Conservation (phyloP, 2,797 vertebrate species). For the Neomorphus geoffroyi region DNA sequence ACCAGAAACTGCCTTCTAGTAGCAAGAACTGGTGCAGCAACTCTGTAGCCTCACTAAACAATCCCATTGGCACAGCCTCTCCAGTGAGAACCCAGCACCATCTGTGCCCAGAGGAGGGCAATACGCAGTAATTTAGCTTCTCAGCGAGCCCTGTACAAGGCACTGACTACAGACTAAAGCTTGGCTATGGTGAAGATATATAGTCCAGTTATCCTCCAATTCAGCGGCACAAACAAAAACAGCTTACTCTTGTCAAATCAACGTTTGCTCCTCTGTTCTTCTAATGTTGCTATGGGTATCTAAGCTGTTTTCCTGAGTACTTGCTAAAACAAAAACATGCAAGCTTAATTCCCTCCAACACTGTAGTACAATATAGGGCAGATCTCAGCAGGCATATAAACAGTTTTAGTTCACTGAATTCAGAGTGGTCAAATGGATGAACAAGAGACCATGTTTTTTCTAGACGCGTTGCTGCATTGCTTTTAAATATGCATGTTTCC, state of each 20-base stretch:
- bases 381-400: neutral
- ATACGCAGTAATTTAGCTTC: neutral
- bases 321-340: neutral
- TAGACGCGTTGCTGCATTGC: neutral
- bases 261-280: neutral
- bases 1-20: neutral
- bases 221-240: neutral
- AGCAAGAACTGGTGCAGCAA: neutral
- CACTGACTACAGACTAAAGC: neutral
- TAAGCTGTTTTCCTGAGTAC: neutral
- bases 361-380: neutral
- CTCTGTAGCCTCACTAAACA: neutral
- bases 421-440: neutral
- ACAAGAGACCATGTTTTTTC: neutral
- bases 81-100: neutral
- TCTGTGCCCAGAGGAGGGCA: neutral
- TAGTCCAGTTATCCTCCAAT: neutral
- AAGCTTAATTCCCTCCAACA: neutral
- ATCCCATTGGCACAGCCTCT: accelerated
- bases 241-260: neutral
- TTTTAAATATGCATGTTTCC: neutral
- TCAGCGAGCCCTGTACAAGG: neutral
- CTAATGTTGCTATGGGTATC: neutral
- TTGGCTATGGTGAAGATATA: neutral
- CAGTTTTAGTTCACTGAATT: neutral